These are phyloP conservation scores for Matsumurasca onukii DNA, from an alignment of 1,140 invertebrate genomes.

Conservation along the genomic window DNA sequence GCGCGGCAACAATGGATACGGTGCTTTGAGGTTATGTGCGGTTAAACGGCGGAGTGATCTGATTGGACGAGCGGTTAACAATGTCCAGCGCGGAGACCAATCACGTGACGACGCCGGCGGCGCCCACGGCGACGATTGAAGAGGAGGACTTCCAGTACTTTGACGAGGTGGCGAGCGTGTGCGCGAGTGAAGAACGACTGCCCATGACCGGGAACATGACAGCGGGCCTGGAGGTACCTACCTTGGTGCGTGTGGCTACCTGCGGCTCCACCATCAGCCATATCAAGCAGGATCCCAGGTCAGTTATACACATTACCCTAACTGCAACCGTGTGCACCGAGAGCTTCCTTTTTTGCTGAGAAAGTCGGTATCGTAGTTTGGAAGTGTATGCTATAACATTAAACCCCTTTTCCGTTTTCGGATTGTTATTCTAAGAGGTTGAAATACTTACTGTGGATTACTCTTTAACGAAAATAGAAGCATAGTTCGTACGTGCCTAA, in stretches of 20 bases:
- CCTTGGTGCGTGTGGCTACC: slow-evolving; percentile 26
- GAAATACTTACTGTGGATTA: too few species aligned
- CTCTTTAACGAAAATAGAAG: too few species aligned
- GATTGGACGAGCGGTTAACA: not conserved
- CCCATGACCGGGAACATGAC: not conserved
- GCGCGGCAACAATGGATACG: not conserved
- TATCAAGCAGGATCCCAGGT: slow-evolving; percentile 19
- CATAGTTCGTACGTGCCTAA: too few species aligned
- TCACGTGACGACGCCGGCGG: not conserved
- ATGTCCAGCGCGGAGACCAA: not conserved
- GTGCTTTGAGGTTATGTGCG: slow-evolving; percentile 20
- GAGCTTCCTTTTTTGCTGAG: too few species aligned
- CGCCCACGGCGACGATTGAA: slow-evolving; percentile 33
- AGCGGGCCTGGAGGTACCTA: not conserved
- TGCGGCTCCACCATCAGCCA: slow-evolving; percentile 21
- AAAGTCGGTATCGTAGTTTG: too few species aligned
- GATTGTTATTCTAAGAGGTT: too few species aligned
- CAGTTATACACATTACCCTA: not conserved
- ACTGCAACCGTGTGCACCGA: too few species aligned
- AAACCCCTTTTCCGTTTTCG: too few species aligned
- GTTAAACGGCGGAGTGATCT: too few species aligned
- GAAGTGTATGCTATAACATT: too few species aligned
- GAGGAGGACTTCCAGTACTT: slow-evolving; percentile 34
- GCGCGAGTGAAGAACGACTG: not conserved
- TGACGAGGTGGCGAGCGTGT: slow-evolving; percentile 15